A percentile compares a stretch with the other conserved stretches of the same genome.
phyloP scores from a whole-genome alignment of 2,797 vertebrate genomes.

The Astyanax mexicanus region DNA sequence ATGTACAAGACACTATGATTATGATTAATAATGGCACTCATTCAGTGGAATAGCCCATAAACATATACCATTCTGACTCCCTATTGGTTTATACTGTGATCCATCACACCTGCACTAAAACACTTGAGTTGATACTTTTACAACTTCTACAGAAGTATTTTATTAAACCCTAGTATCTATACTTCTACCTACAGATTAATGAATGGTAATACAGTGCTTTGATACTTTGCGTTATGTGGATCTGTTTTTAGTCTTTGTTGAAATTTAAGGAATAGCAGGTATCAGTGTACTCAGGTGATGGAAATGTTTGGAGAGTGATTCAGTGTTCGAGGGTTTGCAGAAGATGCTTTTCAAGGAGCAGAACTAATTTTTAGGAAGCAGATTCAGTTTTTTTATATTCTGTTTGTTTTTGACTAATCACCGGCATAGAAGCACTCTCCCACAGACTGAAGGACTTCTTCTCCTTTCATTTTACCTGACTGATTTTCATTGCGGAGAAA shows the following conservation, averaged over 20 bases:
- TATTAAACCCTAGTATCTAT: no score
- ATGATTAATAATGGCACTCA: no score
- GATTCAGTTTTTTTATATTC: not conserved
- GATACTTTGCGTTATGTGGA: not conserved
- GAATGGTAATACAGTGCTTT: no score
- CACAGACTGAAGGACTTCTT: conserved; percentile 1
- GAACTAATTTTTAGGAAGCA: not conserved
- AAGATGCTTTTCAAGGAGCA: not conserved
- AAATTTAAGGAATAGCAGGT: not conserved
- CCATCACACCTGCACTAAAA: no score
- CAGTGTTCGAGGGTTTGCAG: not conserved
- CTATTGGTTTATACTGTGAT: no score
- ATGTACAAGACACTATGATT: no score
- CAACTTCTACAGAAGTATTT: no score
- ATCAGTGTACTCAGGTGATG: no score
- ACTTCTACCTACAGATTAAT: no score
- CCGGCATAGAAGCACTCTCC: not conserved
- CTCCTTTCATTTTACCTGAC: conserved; percentile 2
- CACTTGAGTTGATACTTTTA: no score
- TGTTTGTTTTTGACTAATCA: conserved; percentile 2
- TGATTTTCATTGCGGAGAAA: conserved; percentile 12
- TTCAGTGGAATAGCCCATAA: no score
- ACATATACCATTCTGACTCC: no score
- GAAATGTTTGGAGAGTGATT: not conserved
- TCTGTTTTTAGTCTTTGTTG: not conserved